phyloP scores from a whole-genome alignment of 2,888 invertebrate genomes.

The Panopea generosa region DNA sequence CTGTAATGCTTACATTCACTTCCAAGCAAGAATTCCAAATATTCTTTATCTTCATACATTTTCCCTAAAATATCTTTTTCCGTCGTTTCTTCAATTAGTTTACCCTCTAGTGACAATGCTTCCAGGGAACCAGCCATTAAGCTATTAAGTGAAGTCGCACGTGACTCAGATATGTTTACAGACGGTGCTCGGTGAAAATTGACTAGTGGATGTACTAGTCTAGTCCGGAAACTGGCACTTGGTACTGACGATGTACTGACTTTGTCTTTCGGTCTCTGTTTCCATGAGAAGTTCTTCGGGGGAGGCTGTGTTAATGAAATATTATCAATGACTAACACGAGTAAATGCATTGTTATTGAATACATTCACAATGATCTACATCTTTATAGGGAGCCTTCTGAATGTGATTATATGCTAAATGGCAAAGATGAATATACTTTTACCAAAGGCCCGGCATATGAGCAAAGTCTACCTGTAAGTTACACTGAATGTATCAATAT shows the following conservation, averaged over 20 bases:
- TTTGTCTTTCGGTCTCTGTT: constrained; percentile 55
- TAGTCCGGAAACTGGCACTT: constrained; percentile 62
- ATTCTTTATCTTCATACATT: constrained; percentile 92
- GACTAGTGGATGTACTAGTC: constrained; percentile 62
- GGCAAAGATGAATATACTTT: too few species aligned
- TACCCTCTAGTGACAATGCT: constrained; percentile 52
- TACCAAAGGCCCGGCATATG: too few species aligned
- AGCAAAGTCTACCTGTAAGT: too few species aligned
- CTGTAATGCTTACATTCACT: constrained; percentile 49
- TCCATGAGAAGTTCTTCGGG: constrained; percentile 57
- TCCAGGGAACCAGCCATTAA: constrained; percentile 55
- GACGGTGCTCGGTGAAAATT: constrained; percentile 61
- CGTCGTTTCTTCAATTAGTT: constrained; percentile 67
- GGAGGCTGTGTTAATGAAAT: constrained; percentile 48
- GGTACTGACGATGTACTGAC: constrained; percentile 39
- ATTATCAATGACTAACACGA: too few species aligned
- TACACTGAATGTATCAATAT: too few species aligned
- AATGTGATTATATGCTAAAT: too few species aligned
- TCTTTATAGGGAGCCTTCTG: too few species aligned
- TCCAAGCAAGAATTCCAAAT: constrained; percentile 89
- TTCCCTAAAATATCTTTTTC: constrained; percentile 88
- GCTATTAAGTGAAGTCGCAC: constrained; percentile 42
- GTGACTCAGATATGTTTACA: constrained; percentile 50
- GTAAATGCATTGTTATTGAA: too few species aligned
- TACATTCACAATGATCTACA: too few species aligned